Percentiles rank a stretch among this genome's conserved stretches.
Evolutionary conservation across 2,113 vertebrate genomes (phyloP).

Genomic region (Trichechus manatus): DNA sequence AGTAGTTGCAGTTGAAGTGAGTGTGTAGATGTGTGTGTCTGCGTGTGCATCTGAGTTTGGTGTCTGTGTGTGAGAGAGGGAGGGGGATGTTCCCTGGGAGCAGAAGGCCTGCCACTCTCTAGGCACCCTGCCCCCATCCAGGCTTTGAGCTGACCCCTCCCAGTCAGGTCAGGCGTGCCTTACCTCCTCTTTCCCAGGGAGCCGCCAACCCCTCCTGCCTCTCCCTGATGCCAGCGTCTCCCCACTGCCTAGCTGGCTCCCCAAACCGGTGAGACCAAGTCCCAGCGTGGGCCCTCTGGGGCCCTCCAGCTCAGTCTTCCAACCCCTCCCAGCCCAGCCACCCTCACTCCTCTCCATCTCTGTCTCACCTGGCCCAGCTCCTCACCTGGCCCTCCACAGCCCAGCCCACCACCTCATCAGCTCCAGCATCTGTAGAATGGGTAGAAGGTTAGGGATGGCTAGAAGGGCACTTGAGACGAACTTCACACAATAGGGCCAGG

Average conservation of each 20-base stretch:
- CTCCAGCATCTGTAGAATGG: background rate
- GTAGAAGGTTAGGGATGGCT: background rate
- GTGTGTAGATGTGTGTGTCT: background rate
- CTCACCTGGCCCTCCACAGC: background rate
- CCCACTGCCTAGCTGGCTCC: conserved; percentile 53
- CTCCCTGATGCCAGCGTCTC: conserved; percentile 57
- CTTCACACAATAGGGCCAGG: background rate
- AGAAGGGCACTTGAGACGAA: background rate
- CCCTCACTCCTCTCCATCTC: background rate
- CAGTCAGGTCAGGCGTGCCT: background rate
- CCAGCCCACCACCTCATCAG: background rate
- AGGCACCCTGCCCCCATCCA: background rate
- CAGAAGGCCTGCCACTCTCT: background rate
- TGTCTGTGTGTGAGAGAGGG: no score
- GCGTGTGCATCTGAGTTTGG: background rate
- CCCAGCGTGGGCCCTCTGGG: conserved; percentile 63
- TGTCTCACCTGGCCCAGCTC: background rate
- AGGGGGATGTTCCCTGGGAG: no score
- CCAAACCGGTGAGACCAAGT: conserved; percentile 78
- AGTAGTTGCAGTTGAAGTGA: background rate
- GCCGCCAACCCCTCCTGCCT: conserved; percentile 21
- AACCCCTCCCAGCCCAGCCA: conserved; percentile 56
- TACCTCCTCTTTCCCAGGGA: conserved; percentile 46
- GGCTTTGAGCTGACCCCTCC: background rate
- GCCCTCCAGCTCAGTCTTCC: conserved; percentile 45